Conservation (phyloP, 1,140 invertebrate genomes). For the Apolygus lucorum region DNA sequence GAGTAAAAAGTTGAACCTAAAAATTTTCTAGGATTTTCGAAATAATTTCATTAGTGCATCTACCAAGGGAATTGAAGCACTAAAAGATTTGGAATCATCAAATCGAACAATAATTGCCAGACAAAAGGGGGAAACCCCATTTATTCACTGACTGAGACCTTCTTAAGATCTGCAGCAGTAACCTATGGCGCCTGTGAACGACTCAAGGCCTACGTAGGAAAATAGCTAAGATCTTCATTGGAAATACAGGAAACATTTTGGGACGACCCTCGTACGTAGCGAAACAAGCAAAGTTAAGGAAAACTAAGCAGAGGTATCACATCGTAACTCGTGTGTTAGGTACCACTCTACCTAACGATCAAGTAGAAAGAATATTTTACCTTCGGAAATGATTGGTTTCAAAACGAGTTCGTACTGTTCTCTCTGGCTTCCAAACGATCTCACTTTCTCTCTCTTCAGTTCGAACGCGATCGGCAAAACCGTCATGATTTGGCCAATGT, state of each 20-base stretch:
- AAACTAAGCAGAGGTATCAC: slow-evolving; percentile 20
- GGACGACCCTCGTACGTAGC: no score
- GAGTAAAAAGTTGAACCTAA: no score
- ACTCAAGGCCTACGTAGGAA: background rate
- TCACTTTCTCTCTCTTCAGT: slow-evolving; percentile 65
- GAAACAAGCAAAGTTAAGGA: background rate
- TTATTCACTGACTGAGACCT: no score
- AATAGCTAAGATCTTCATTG: background rate
- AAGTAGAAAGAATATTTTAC: background rate
- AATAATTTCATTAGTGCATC: no score
- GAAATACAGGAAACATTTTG: background rate
- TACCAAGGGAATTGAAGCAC: no score
- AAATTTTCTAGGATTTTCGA: no score
- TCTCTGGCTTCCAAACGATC: slow-evolving; percentile 49
- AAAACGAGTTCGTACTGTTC: slow-evolving; percentile 49
- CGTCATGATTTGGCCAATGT: slow-evolving; percentile 78
- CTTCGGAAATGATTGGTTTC: slow-evolving; percentile 20
- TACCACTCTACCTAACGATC: background rate
- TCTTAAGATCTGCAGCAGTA: no score
- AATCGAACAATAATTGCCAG: no score
- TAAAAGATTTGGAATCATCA: no score
- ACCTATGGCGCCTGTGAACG: no score
- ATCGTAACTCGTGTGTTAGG: slow-evolving; percentile 29
- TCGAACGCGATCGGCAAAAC: slow-evolving; percentile 71
- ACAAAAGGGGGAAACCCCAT: no score